A percentile compares a stretch with the other conserved stretches of the same genome.
phyloP scores from a whole-genome alignment of 2,888 invertebrate genomes.

The Zaprionus bogoriensis region DNA sequence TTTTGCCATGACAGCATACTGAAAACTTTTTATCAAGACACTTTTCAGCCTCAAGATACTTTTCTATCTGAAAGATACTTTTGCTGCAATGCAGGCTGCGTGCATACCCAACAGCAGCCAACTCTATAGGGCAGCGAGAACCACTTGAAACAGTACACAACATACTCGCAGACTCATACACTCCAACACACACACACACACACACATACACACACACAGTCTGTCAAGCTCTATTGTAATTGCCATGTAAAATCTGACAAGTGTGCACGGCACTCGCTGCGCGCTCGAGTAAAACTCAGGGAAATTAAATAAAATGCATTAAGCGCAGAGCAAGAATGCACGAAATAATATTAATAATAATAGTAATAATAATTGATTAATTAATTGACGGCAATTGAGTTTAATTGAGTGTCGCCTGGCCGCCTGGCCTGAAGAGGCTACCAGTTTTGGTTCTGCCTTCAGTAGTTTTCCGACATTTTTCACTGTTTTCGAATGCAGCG shows the following conservation, averaged over 20 bases:
- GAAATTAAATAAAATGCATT: slow-evolving; percentile 40
- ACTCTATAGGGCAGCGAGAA: not conserved
- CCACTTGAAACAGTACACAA: not conserved
- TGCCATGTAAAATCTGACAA: slow-evolving; percentile 21
- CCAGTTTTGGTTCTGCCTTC: slow-evolving; percentile 27
- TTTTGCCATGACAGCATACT: too few relatives aligned
- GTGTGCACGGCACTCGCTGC: slow-evolving; percentile 1
- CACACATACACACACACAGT: not conserved
- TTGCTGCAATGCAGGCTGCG: not conserved
- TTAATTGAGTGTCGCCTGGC: slow-evolving; percentile 65
- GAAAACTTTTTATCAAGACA: too few relatives aligned
- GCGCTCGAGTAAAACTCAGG: slow-evolving; percentile 1
- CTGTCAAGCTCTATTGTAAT: slow-evolving; percentile 10
- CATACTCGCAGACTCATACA: not conserved
- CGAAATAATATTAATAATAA: slow-evolving; percentile 7
- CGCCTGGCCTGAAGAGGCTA: not conserved
- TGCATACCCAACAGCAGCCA: not conserved
- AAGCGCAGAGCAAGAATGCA: too few relatives aligned
- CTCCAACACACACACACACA: not conserved
- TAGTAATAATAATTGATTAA: slow-evolving; percentile 65
- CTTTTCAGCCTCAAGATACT: too few relatives aligned
- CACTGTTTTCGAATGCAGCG: too few relatives aligned
- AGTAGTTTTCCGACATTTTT: slow-evolving; percentile 43
- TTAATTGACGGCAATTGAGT: slow-evolving; percentile 73
- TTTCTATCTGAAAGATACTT: slow-evolving; percentile 2